Conservation (phyloP, 2,888 invertebrate genomes). For the Phania funesta region DNA sequence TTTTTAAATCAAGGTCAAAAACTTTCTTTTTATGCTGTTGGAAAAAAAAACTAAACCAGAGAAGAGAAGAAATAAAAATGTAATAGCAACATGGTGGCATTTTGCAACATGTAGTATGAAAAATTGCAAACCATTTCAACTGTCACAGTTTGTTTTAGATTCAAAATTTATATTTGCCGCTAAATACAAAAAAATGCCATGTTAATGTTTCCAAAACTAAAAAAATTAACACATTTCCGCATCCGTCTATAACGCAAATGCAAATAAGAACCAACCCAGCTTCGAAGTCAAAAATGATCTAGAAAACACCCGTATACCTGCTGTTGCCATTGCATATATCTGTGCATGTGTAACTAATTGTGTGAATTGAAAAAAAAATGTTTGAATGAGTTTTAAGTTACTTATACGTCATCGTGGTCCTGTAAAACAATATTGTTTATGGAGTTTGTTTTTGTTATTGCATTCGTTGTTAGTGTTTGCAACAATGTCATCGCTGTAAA, state of each 20-base stretch:
- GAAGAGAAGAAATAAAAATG: constrained; percentile 12
- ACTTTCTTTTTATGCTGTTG: constrained; percentile 57
- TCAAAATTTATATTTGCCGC: constrained; percentile 22
- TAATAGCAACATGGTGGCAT: constrained; percentile 39
- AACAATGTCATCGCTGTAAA: constrained; percentile 28
- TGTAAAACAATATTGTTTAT: constrained; percentile 25
- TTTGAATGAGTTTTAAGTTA: constrained; percentile 40
- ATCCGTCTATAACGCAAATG: constrained; percentile 47
- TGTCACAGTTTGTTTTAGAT: constrained; percentile 31
- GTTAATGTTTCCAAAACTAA: not conserved
- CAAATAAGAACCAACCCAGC: not conserved
- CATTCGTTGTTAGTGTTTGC: not conserved
- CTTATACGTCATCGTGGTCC: constrained; percentile 52
- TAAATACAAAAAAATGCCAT: constrained; percentile 42
- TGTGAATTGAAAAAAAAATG: constrained; percentile 6
- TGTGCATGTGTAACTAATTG: not conserved
- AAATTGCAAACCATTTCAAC: constrained; percentile 1
- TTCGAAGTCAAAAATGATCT: not conserved
- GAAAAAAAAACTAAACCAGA: not conserved
- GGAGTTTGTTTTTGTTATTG: not conserved
- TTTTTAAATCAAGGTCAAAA: constrained; percentile 63
- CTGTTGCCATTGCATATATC: not conserved
- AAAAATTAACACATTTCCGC: constrained; percentile 23
- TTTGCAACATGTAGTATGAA: constrained; percentile 15
- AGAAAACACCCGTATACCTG: constrained; percentile 7